These are phyloP conservation scores for Drosophila pectinifera DNA, from an alignment of 1,140 invertebrate species.

Conservation along the genomic window DNA sequence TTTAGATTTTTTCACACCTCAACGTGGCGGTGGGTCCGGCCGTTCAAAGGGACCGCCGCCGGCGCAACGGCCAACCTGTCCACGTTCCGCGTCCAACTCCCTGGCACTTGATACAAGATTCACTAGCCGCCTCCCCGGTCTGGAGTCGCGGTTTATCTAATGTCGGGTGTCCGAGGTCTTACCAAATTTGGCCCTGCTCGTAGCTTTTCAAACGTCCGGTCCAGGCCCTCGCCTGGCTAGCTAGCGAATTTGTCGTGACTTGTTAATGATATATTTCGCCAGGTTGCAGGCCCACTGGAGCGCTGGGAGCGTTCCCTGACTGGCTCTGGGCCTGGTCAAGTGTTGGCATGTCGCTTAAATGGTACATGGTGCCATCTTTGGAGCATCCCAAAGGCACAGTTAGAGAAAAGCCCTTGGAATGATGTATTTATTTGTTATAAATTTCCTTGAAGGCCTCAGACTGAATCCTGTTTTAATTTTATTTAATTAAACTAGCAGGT, in stretches of 20 bases:
- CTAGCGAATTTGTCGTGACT: constrained; percentile 80
- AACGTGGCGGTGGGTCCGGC: constrained; percentile 60
- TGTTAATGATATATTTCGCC: constrained; percentile 79
- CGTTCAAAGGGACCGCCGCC: constrained; percentile 76
- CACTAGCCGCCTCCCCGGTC: constrained; percentile 9
- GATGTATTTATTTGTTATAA: too few relatives aligned
- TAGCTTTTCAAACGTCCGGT: constrained; percentile 70
- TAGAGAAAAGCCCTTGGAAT: constrained; percentile 11
- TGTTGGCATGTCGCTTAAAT: constrained; percentile 82
- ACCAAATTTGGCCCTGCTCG: constrained; percentile 74
- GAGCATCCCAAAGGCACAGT: constrained; percentile 15
- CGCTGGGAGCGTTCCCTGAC: constrained; percentile 10
- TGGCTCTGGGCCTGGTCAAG: constrained; percentile 61
- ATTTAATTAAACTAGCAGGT: neutral
- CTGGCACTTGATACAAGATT: constrained; percentile 65
- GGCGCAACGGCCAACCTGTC: constrained; percentile 68
- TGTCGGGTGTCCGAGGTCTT: constrained; percentile 61
- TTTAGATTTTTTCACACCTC: constrained; percentile 83
- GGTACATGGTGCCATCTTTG: constrained; percentile 78
- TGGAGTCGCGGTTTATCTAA: constrained; percentile 71
- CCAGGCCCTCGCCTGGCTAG: constrained; percentile 8
- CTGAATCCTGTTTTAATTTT: too few relatives aligned
- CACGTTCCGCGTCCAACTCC: constrained; percentile 25
- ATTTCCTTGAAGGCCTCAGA: accelerated
- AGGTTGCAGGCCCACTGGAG: constrained; percentile 1